Evolutionary conservation across 37 sponge, comb jelly and placozoan species (phyloP).

Genomic region (Chondrilla cf. caribensis): DNA sequence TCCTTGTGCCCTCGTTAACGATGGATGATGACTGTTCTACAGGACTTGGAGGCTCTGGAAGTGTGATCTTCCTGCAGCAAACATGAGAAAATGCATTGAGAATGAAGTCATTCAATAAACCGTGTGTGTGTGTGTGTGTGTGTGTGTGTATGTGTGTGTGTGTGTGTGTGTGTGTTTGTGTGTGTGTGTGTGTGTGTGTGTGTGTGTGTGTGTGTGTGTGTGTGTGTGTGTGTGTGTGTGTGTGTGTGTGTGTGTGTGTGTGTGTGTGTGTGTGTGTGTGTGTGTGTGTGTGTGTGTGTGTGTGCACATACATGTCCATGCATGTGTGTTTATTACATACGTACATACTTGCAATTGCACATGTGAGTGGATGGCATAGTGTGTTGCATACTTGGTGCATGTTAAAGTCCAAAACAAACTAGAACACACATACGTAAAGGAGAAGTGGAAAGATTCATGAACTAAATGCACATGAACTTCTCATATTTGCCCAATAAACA

Average conservation of each 20-base stretch:
- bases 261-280: slow-evolving; percentile 14
- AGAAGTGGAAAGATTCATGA: too few species aligned
- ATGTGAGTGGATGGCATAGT: too few species aligned
- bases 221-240: neutral
- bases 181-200: slow-evolving; percentile 24
- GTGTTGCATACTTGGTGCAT: too few species aligned
- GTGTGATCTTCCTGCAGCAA: neutral
- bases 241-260: neutral
- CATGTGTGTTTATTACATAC: neutral
- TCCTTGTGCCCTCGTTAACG: neutral
- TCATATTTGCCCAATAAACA: too few species aligned
- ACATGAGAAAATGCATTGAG: neutral
- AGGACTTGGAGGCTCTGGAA: neutral
- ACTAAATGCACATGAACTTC: too few species aligned
- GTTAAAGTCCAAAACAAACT: too few species aligned
- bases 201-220: slow-evolving; percentile 13
- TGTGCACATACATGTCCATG: neutral
- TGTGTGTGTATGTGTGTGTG: slow-evolving; percentile 29
- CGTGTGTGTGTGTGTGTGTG: slow-evolving; percentile 27
- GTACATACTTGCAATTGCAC: too few species aligned
- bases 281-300: slow-evolving; percentile 2
- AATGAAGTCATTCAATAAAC: slow-evolving; percentile 9
- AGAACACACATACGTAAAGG: too few species aligned
- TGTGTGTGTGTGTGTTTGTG: slow-evolving; percentile 30
- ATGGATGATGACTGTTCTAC: neutral